These are phyloP conservation scores for Scartelaos histophorus DNA, from an alignment of 2,113 vertebrate genomes.

Conservation along the genomic window DNA sequence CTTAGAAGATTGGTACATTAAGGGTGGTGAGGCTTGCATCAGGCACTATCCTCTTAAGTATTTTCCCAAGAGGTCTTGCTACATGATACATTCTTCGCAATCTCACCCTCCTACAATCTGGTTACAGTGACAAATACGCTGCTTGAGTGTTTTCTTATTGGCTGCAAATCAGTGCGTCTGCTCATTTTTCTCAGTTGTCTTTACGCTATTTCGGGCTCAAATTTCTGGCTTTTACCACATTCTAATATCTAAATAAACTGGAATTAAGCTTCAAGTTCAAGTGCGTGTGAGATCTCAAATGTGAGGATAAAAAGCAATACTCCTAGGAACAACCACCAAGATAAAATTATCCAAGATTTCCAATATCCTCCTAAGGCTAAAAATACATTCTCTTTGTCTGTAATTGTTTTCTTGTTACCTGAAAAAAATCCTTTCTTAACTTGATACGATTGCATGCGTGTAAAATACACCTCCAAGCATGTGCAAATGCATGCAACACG, in stretches of 20 bases:
- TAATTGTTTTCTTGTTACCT: background rate
- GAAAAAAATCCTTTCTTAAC: slow-evolving; percentile 5
- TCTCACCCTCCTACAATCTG: slow-evolving; percentile 12
- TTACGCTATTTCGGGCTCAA: slow-evolving; percentile 50
- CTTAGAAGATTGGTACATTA: slow-evolving; percentile 17
- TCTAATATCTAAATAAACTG: slow-evolving; percentile 38
- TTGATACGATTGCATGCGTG: slow-evolving; percentile 19
- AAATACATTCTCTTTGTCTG: slow-evolving; percentile 7
- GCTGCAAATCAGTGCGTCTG: slow-evolving; percentile 33
- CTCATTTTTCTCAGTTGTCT: slow-evolving; percentile 58
- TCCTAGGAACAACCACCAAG: slow-evolving; percentile 42
- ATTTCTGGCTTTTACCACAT: slow-evolving; percentile 31
- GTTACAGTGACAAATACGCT: slow-evolving; percentile 29
- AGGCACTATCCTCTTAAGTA: slow-evolving; percentile 44
- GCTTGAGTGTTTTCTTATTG: slow-evolving; percentile 20
- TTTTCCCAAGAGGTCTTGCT: slow-evolving; percentile 39
- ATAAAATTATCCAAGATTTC: slow-evolving; percentile 43
- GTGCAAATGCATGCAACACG: slow-evolving; percentile 30
- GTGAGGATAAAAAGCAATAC: slow-evolving; percentile 35
- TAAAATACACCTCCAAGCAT: slow-evolving; percentile 11
- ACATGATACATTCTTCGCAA: slow-evolving; percentile 19
- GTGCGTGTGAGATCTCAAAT: slow-evolving; percentile 40
- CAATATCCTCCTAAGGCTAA: slow-evolving; percentile 22
- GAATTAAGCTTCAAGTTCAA: slow-evolving; percentile 45
- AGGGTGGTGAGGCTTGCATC: slow-evolving; percentile 53